phyloP scores from a whole-genome alignment of 64 coral and sea anemone genomes.

The Montipora capricornis region DNA sequence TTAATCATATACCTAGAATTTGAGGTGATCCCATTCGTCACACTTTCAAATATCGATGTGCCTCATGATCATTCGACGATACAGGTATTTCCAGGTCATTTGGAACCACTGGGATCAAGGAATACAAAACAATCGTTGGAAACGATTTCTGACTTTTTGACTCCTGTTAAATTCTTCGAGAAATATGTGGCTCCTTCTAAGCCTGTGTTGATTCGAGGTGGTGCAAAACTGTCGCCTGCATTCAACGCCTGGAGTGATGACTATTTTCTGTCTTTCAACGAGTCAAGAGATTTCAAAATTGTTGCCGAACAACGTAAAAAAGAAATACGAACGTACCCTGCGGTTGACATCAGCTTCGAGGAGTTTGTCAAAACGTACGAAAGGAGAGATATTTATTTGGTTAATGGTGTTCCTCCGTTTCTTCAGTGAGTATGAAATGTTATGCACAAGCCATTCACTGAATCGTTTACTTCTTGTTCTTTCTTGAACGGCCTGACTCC shows the following conservation, averaged over 20 bases:
- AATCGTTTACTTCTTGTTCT: too few species aligned
- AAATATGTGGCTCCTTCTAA: conserved; percentile 67
- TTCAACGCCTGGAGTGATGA: conserved; percentile 89
- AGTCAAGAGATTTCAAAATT: conserved; percentile 58
- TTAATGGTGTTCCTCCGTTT: conserved; percentile 92
- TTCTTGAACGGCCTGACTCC: too few species aligned
- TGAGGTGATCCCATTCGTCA: not conserved
- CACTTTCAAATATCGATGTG: conserved; percentile 8
- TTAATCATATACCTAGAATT: conserved; percentile 12
- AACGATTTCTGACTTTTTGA: conserved; percentile 68
- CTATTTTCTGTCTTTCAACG: conserved; percentile 74
- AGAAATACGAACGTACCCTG: conserved; percentile 89
- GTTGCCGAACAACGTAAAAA: conserved; percentile 94
- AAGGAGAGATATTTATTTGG: conserved; percentile 94
- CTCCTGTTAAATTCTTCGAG: conserved; percentile 80
- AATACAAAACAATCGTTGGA: conserved; percentile 68
- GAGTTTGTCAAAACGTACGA: conserved; percentile 86
- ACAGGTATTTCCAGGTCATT: conserved; percentile 73
- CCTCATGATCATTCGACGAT: conserved; percentile 2
- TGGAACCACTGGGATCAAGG: conserved; percentile 84
- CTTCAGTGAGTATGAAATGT: conserved; percentile 82
- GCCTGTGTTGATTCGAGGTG: conserved; percentile 86
- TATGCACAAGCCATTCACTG: too few species aligned
- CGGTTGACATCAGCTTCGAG: conserved; percentile 68
- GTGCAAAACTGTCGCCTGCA: conserved; percentile 90